phyloP scores from a whole-genome alignment of 2,888 invertebrate species.

The Deladenus siricidicola region DNA sequence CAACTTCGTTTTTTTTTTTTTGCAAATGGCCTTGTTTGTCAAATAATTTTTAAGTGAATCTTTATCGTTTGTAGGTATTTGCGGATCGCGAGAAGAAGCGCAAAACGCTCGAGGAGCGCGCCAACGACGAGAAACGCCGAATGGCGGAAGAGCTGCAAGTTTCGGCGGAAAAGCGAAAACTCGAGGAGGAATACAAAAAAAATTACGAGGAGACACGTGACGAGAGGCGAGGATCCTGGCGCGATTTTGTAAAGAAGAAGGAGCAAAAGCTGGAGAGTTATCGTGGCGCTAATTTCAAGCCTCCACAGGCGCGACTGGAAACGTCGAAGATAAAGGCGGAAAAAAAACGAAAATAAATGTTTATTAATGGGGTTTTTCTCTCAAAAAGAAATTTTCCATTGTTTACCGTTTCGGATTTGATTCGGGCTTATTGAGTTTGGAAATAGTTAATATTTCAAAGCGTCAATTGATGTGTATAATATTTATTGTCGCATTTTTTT shows the following conservation, averaged over 20 bases:
- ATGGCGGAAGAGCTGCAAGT: conserved; percentile 87
- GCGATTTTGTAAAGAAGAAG: conserved; percentile 43
- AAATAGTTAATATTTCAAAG: too few relatives aligned
- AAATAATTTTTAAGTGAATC: too few relatives aligned
- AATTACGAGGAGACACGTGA: conserved; percentile 77
- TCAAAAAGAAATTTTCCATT: not conserved
- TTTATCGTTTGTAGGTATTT: conserved; percentile 66
- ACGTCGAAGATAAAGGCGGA: conserved; percentile 26
- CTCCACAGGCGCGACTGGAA: conserved; percentile 43
- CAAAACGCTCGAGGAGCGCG: conserved; percentile 76
- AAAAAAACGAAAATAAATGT: too few relatives aligned
- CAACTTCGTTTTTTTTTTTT: not conserved
- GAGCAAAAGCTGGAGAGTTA: conserved; percentile 44
- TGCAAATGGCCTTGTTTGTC: too few relatives aligned
- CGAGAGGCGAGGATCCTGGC: conserved; percentile 50
- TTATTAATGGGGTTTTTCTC: not conserved
- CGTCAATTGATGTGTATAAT: too few relatives aligned
- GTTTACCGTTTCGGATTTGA: not conserved
- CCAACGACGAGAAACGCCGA: conserved; percentile 55
- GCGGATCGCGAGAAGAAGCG: conserved; percentile 83
- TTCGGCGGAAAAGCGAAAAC: conserved; percentile 77
- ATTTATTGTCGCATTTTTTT: too few relatives aligned
- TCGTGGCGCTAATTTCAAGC: conserved; percentile 48
- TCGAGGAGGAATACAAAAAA: conserved; percentile 93
- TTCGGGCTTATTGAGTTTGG: too few relatives aligned